A percentile compares a stretch with the other conserved stretches of the same genome.
Evolutionary conservation across 2,888 invertebrate genomes (phyloP).

Genomic region (Sericinus montela): DNA sequence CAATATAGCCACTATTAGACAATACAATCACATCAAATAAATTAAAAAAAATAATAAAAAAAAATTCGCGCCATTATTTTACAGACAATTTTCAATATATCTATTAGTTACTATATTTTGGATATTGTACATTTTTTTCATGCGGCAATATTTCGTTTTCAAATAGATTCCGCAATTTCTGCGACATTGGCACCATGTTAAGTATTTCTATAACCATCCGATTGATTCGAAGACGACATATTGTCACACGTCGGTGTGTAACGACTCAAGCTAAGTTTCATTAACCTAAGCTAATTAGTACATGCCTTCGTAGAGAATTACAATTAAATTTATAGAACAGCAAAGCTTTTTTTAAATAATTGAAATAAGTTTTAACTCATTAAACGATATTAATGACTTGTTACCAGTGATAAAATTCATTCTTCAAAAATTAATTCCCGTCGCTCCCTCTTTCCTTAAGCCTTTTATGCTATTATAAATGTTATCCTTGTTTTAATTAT

Average conservation of each 20-base stretch:
- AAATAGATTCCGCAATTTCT: background rate
- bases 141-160: constrained; percentile 15
- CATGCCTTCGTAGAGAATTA: background rate
- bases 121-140: constrained; percentile 6
- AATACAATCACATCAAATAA: background rate
- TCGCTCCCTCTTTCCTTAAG: too few relatives aligned
- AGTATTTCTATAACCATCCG: background rate
- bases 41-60: background rate
- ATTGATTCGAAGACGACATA: constrained; percentile 4
- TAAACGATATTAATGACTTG: too few relatives aligned
- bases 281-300: constrained; percentile 10
- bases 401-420: too few relatives aligned
- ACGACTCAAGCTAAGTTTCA: constrained; percentile 22
- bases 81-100: constrained; percentile 8
- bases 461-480: too few relatives aligned
- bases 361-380: too few relatives aligned
- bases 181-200: constrained; percentile 13
- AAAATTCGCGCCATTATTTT: background rate
- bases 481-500: too few relatives aligned
- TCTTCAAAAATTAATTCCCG: too few relatives aligned
- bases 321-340: background rate
- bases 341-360: too few relatives aligned
- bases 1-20: constrained; percentile 34
- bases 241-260: constrained; percentile 16
- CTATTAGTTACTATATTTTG: constrained; percentile 20